Conservation (phyloP, 2,113 vertebrate species). For the Xyliphius kryptos region DNA sequence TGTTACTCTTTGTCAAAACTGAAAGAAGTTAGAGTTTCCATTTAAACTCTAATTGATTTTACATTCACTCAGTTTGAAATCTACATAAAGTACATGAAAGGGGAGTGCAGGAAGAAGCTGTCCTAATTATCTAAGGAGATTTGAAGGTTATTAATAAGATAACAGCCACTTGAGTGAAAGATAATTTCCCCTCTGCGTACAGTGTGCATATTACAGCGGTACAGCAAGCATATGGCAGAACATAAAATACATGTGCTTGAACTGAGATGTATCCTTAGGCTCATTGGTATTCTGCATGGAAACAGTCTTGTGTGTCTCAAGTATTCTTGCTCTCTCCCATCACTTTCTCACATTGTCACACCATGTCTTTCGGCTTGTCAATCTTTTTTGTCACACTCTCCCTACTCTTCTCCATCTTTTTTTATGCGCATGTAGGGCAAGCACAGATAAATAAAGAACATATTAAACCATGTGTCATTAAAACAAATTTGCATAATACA, state of each 20-base stretch:
- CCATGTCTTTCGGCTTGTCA: neutral
- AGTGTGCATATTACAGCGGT: constrained; percentile 12
- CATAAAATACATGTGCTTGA: neutral
- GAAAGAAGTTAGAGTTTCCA: too few species aligned
- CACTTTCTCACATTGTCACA: neutral
- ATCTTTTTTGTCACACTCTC: neutral
- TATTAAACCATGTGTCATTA: neutral
- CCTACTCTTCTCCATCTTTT: neutral
- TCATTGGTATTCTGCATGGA: constrained; percentile 34
- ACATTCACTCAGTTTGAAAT: constrained; percentile 7
- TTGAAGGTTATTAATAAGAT: constrained; percentile 19
- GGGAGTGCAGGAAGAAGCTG: constrained; percentile 10
- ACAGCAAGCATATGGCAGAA: neutral
- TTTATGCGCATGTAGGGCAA: neutral
- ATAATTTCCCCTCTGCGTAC: constrained; percentile 29
- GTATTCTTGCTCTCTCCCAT: neutral
- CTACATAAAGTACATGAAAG: constrained; percentile 9
- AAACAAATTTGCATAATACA: neutral
- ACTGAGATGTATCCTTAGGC: constrained; percentile 14
- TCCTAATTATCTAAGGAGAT: constrained; percentile 22
- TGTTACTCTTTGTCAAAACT: too few species aligned
- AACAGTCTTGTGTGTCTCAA: constrained; percentile 12
- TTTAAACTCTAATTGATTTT: neutral
- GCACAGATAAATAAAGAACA: constrained; percentile 1
- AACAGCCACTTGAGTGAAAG: constrained; percentile 13